phyloP scores from a whole-genome alignment of 2,888 invertebrate genomes.

The Drosophila suboccidentalis region DNA sequence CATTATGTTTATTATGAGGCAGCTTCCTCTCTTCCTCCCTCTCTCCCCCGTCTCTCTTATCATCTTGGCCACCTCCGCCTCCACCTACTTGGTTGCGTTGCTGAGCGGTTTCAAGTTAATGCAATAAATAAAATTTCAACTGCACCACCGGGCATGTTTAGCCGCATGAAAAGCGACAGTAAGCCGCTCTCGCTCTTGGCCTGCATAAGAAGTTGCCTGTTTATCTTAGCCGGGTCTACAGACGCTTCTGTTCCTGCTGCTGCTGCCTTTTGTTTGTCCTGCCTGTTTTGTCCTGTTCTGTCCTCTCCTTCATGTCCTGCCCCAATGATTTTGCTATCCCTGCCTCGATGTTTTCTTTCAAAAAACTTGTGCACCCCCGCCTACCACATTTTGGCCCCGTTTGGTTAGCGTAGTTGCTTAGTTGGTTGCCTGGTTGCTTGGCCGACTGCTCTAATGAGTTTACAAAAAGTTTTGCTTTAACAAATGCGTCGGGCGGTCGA shows the following conservation, averaged over 20 bases:
- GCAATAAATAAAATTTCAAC: slow-evolving; percentile 81
- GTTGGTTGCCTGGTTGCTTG: slow-evolving; percentile 51
- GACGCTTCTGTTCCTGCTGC: slow-evolving; percentile 62
- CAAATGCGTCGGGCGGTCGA: slow-evolving; percentile 50
- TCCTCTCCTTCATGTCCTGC: slow-evolving; percentile 8
- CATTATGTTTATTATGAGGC: slow-evolving; percentile 73
- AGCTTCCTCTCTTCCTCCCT: not conserved
- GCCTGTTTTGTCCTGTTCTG: slow-evolving; percentile 50
- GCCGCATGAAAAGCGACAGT: slow-evolving; percentile 81
- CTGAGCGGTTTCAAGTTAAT: slow-evolving; percentile 73
- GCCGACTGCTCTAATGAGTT: slow-evolving; percentile 76
- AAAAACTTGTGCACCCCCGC: slow-evolving; percentile 54
- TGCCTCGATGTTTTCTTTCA: slow-evolving; percentile 64
- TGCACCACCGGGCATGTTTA: slow-evolving; percentile 80
- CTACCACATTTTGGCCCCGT: slow-evolving; percentile 21
- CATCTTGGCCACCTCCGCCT: not conserved
- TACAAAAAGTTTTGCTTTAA: slow-evolving; percentile 78
- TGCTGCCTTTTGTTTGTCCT: slow-evolving; percentile 68
- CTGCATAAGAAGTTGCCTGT: slow-evolving; percentile 78
- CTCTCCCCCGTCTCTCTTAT: not conserved
- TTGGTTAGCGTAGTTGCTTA: slow-evolving; percentile 52
- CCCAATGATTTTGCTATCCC: slow-evolving; percentile 50
- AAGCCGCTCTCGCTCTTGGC: slow-evolving; percentile 54
- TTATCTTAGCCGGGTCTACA: slow-evolving; percentile 63
- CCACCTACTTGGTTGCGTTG: slow-evolving; percentile 12